Evolutionary conservation across 2,113 vertebrate genomes (phyloP).

Genomic region (Amazona vittata): DNA sequence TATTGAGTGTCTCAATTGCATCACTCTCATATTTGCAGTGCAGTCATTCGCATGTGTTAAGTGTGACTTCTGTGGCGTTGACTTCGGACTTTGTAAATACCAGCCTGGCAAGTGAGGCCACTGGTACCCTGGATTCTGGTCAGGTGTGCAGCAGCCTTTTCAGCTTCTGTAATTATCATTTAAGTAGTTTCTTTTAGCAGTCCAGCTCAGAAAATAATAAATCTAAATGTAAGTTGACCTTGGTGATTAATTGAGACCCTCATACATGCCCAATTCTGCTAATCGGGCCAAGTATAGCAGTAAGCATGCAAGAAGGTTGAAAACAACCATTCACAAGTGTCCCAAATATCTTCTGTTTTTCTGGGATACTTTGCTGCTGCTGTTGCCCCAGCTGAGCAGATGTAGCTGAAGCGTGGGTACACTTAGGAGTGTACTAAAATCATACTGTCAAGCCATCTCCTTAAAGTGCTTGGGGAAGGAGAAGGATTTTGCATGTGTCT

Average conservation of each 20-base stretch:
- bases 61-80: not conserved
- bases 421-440: not conserved
- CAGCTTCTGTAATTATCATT: fast-evolving
- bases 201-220: not conserved
- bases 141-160: not conserved
- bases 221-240: not conserved
- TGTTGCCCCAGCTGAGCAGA: fast-evolving
- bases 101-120: not conserved
- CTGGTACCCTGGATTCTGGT: not conserved
- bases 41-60: fast-evolving
- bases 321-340: not conserved
- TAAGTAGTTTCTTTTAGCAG: not conserved
- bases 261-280: not conserved
- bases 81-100: not conserved
- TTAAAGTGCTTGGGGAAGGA: not conserved
- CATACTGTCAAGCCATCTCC: fast-evolving
- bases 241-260: not conserved
- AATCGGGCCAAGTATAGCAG: not conserved
- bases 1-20: not conserved
- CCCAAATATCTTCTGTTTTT: not conserved
- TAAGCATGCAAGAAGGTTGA: not conserved
- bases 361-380: not conserved
- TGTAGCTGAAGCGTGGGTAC: not conserved
- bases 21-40: not conserved
- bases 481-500: not conserved